Evolutionary conservation across 2,113 vertebrate genomes (phyloP).

Genomic region (Amazona guildingii): DNA sequence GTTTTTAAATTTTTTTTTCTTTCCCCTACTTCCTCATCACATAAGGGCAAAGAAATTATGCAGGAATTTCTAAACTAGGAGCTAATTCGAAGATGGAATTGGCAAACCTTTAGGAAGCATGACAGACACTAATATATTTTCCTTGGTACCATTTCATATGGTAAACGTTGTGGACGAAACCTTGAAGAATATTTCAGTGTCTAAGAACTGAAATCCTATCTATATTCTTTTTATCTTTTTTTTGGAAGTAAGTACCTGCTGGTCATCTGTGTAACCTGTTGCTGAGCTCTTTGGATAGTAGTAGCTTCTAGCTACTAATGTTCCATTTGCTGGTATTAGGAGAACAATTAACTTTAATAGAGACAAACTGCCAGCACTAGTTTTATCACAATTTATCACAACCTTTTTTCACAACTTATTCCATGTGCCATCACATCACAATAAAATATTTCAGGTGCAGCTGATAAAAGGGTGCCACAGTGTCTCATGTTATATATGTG

Average conservation of each 20-base stretch:
- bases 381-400: neutral
- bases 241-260: neutral
- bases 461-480: neutral
- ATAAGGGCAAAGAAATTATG: neutral
- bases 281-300: neutral
- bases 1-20: neutral
- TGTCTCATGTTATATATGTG: neutral
- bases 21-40: neutral
- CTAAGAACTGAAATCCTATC: neutral
- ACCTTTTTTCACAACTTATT: neutral
- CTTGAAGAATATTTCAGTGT: neutral
- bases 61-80: neutral
- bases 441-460: neutral
- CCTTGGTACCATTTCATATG: neutral
- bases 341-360: neutral
- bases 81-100: accelerated
- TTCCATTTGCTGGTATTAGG: neutral
- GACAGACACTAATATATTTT: neutral
- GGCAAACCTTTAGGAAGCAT: neutral
- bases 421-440: neutral
- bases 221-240: neutral
- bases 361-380: neutral
- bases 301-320: neutral
- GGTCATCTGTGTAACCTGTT: neutral
- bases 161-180: neutral